Percentiles rank a stretch among this genome's conserved stretches.
These are phyloP conservation scores for Proteles cristata DNA, from an alignment of 2,113 vertebrate species.

Conservation along the genomic window DNA sequence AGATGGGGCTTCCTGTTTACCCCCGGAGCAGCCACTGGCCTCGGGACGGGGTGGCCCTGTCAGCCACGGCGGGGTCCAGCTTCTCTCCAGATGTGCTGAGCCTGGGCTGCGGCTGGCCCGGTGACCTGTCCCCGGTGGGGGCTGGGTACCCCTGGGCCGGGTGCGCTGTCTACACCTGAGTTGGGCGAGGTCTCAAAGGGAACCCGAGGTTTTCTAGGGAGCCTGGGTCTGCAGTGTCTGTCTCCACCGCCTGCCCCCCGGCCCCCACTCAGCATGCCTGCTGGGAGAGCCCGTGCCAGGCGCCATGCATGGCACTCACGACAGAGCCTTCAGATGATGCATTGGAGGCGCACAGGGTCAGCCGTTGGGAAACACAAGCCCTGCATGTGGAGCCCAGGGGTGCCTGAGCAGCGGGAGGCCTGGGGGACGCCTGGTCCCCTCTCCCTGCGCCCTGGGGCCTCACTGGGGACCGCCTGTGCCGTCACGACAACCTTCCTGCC, in stretches of 20 bases:
- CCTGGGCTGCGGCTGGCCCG: neutral
- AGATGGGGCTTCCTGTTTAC: constrained; percentile 52
- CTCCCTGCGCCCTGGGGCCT: accelerated
- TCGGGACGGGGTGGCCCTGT: neutral
- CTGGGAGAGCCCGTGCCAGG: neutral
- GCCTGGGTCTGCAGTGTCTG: neutral
- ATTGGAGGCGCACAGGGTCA: accelerated
- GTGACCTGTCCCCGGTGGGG: accelerated
- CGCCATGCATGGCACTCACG: accelerated
- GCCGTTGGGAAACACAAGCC: accelerated
- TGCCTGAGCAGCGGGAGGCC: neutral
- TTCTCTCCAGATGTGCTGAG: neutral
- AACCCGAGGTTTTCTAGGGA: accelerated
- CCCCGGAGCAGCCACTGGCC: neutral
- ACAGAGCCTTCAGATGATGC: neutral
- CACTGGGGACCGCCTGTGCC: neutral
- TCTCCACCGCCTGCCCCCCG: accelerated
- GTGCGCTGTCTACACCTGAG: no score
- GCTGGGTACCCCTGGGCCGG: accelerated
- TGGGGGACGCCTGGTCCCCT: accelerated
- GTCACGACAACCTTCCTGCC: accelerated
- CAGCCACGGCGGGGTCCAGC: neutral
- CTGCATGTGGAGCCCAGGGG: accelerated
- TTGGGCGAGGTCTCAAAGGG: accelerated
- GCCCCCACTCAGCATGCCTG: accelerated